Evolutionary conservation across 2,888 invertebrate genomes (phyloP), one percentile per base, ranked within the genome.

Genomic region (Leptopilina syphax): DNA sequence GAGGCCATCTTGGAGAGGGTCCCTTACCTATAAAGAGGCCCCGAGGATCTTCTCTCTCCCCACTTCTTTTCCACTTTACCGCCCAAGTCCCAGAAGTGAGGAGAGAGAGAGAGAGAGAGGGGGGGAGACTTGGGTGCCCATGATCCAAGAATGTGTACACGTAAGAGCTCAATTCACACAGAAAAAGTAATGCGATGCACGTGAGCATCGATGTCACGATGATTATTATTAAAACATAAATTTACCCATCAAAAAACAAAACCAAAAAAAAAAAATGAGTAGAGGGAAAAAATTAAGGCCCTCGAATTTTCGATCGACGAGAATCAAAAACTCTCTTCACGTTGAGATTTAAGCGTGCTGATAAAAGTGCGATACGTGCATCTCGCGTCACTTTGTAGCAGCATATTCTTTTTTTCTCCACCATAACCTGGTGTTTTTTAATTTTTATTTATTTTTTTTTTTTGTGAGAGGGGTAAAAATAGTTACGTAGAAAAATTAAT

Each of bases 1-100:
- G 90, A 87, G 89, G 90, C 90, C 90, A 90, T 90, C 90, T 90
- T 90, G 90, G 86, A 79, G 81, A 83, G 85, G 86, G 85, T 84
- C 83, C 85, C 82, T 82, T 85, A 86, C 87, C 85, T 85, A 86
- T 85, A 83, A 84, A 85, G 86, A 85, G 87, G 85, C 87, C 86
- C 85, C 84, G 84, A 84, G 83, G 84, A 85, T 84, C 83, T 84
- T 86, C 84, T 70, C 81, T 86, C 84, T 70, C 81, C 80, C 66
- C 80, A 76, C 82, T 79, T 79, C 67, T 54, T 63, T 70, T 7
- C 24, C 44, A 68, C 41, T 13, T 34, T 13, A 50, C 18, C 34
- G 18, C 47, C 27, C 70, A 77, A 79, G 66, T 79, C 54, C 47
- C 83, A 77, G n/a, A 34, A 65, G 77, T 80, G 3, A 50, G 12